These are phyloP conservation scores for Stegodyphus mimosarum DNA, from an alignment of 1,140 invertebrate genomes.

Conservation along the genomic window DNA sequence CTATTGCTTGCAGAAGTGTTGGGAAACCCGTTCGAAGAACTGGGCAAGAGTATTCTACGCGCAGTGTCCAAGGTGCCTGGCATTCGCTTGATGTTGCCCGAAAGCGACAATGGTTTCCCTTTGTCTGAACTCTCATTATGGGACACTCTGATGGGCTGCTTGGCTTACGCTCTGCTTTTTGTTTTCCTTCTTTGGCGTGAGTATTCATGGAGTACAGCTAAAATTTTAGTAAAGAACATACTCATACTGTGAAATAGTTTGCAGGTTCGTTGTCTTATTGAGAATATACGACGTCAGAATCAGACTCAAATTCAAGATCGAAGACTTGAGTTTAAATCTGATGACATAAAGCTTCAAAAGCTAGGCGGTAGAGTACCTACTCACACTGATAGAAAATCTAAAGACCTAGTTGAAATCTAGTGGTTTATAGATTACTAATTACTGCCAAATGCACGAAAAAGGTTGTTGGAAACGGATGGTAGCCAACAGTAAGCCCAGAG, in stretches of 20 bases:
- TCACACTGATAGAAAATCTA: too few species aligned
- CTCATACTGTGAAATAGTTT: not conserved
- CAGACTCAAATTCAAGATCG: not conserved
- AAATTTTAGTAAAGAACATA: not conserved
- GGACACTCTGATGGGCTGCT: constrained; percentile 11
- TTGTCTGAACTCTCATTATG: not conserved
- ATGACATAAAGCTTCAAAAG: too few species aligned
- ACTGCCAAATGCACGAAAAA: too few species aligned
- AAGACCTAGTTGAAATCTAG: too few species aligned
- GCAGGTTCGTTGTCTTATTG: not conserved
- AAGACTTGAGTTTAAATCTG: not conserved
- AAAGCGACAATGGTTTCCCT: not conserved
- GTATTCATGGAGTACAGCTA: not conserved
- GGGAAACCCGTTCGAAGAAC: not conserved
- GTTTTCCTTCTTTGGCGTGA: constrained; percentile 25
- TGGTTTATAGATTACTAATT: too few species aligned
- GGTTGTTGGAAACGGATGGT: too few species aligned
- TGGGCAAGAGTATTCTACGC: not conserved
- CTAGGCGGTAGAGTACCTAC: too few species aligned
- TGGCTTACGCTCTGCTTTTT: not conserved
- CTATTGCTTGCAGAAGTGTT: not conserved
- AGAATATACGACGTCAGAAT: not conserved
- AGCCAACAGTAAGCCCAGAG: too few species aligned
- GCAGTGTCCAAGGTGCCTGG: not conserved
- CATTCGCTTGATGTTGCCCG: not conserved